Percentiles rank a stretch among this genome's conserved stretches.
Conservation (phyloP, 2,113 vertebrate genomes). For the Myanophis thanlyinensis region DNA sequence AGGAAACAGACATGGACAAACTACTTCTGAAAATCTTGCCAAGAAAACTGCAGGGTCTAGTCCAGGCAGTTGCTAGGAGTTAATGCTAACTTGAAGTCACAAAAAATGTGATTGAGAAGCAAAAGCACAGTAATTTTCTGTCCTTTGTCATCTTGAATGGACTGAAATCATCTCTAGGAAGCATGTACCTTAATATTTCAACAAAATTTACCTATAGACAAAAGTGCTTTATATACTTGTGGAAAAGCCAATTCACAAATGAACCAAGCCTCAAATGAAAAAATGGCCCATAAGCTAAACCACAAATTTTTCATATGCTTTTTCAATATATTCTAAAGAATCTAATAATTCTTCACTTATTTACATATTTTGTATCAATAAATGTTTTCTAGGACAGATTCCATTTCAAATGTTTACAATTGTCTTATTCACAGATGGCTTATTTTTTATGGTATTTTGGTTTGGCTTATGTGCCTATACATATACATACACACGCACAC, state of each 20-base stretch:
- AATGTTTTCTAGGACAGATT: neutral
- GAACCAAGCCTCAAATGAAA: neutral
- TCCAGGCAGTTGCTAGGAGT: neutral
- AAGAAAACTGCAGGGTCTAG: neutral
- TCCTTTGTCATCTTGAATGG: neutral
- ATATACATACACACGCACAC: too few relatives aligned
- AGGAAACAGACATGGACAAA: neutral
- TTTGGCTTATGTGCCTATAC: neutral
- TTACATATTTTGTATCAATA: neutral
- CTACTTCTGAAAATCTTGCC: neutral
- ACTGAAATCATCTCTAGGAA: too few relatives aligned
- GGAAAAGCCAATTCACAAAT: neutral
- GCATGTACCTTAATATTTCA: neutral
- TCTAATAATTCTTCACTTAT: too few relatives aligned
- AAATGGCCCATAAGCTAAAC: neutral
- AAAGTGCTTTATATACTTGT: neutral
- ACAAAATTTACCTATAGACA: neutral
- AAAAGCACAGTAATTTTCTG: neutral
- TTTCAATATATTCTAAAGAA: neutral
- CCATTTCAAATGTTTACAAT: neutral
- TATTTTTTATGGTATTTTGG: neutral
- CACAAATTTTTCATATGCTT: neutral
- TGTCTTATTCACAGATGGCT: neutral
- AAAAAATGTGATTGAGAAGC: neutral
- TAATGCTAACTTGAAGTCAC: neutral